These are phyloP conservation scores for Palythoa grandis DNA, from an alignment of 92 coral and sea anemone genomes.

Conservation along the genomic window DNA sequence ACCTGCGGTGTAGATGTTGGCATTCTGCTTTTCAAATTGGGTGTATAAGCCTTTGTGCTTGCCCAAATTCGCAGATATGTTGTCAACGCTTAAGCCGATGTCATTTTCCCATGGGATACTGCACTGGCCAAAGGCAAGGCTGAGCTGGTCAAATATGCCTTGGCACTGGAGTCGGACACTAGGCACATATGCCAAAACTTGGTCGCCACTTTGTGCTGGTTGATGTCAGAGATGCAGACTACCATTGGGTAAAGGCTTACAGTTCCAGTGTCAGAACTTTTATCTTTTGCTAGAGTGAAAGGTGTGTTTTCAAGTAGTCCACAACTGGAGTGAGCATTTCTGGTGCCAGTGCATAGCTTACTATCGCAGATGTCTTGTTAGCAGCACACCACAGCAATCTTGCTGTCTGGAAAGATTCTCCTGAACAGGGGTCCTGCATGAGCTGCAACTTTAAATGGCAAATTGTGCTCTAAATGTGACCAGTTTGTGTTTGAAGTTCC, in stretches of 20 bases:
- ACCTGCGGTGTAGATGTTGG: no score
- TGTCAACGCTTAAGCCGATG: no score
- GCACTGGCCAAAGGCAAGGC: background rate
- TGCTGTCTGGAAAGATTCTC: slow-evolving; percentile 21
- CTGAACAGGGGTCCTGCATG: no score
- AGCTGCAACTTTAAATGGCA: background rate
- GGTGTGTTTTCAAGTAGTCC: slow-evolving; percentile 31
- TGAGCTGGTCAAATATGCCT: background rate
- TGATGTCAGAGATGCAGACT: background rate
- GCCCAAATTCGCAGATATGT: no score
- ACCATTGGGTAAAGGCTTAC: background rate
- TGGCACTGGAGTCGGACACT: background rate
- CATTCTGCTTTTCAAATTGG: no score
- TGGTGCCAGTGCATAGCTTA: slow-evolving; percentile 54
- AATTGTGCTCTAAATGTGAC: background rate
- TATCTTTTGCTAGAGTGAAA: slow-evolving; percentile 40
- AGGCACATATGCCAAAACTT: slow-evolving; percentile 5
- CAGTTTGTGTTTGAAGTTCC: no score
- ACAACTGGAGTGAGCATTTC: slow-evolving; percentile 31
- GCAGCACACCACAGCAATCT: slow-evolving; percentile 42
- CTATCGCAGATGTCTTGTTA: slow-evolving; percentile 31
- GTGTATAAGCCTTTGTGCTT: no score
- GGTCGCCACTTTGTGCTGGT: background rate
- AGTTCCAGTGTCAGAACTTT: slow-evolving; percentile 42
- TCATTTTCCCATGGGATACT: no score